phyloP scores from a whole-genome alignment of 2,797 vertebrate genomes.

The Microhierax caerulescens region DNA sequence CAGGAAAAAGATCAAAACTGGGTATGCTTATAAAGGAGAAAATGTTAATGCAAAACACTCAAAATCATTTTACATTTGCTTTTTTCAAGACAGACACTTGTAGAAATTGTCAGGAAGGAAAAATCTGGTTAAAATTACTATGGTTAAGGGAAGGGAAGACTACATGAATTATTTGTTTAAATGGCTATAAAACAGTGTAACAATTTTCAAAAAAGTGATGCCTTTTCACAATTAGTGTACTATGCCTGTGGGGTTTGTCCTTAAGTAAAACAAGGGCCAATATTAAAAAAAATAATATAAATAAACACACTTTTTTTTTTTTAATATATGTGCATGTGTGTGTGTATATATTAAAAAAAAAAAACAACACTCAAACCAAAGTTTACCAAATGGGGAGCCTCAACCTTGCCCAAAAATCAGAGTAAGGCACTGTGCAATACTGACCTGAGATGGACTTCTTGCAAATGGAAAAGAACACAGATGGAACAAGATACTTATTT shows the following conservation, averaged over 20 bases:
- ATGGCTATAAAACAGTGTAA: fast-evolving
- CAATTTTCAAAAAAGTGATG: background rate
- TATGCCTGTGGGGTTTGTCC: background rate
- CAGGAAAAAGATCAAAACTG: background rate
- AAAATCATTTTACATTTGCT: background rate
- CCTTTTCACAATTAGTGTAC: background rate
- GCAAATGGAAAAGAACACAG: background rate
- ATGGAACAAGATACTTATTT: background rate
- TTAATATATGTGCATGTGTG: no score
- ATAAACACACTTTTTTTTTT: no score
- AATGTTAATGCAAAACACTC: background rate
- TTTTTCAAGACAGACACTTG: background rate
- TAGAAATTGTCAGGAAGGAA: background rate
- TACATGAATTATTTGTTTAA: background rate
- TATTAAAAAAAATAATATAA: background rate
- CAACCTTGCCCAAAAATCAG: background rate
- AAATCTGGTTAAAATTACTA: background rate
- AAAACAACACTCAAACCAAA: background rate
- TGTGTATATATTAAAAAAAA: background rate
- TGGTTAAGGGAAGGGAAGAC: background rate
- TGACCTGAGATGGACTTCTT: background rate
- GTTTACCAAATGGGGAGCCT: background rate
- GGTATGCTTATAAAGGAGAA: background rate
- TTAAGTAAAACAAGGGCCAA: background rate
- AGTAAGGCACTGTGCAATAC: background rate